These are phyloP conservation scores for Anodontia alba DNA, from an alignment of 2,888 invertebrate species.

Conservation along the genomic window DNA sequence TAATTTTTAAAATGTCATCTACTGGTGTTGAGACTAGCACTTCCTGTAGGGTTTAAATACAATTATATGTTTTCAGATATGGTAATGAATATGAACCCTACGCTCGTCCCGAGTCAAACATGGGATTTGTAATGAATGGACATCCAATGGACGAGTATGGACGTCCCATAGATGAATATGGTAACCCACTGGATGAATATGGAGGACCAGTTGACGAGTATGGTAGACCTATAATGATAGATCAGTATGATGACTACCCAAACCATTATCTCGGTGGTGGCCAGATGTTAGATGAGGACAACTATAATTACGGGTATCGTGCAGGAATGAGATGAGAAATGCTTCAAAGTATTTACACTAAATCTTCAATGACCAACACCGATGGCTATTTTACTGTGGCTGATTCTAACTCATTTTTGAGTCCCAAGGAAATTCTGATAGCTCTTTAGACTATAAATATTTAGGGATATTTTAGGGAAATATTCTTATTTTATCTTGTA, in stretches of 20 bases:
- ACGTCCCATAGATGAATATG: conserved; percentile 73
- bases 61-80: neutral
- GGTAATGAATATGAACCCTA: conserved; percentile 81
- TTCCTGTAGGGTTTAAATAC: no score
- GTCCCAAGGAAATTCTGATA: no score
- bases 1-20: no score
- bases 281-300: conserved; percentile 13
- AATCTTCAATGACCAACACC: no score
- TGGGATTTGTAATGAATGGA: conserved; percentile 80
- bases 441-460: no score
- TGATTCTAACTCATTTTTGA: no score
- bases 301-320: conserved; percentile 40
- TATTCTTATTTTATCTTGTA: no score
- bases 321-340: conserved; percentile 34
- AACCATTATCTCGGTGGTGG: conserved; percentile 39
- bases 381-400: no score
- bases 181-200: conserved; percentile 67
- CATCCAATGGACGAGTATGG: conserved; percentile 74
- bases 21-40: no score
- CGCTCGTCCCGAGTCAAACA: conserved; percentile 80
- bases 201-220: conserved; percentile 63
- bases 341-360: no score
- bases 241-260: conserved; percentile 59
- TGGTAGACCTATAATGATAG: conserved; percentile 58
- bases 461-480: no score